phyloP scores from a whole-genome alignment of 2,113 vertebrate genomes.

The Dunckerocampus dactyliophorus region DNA sequence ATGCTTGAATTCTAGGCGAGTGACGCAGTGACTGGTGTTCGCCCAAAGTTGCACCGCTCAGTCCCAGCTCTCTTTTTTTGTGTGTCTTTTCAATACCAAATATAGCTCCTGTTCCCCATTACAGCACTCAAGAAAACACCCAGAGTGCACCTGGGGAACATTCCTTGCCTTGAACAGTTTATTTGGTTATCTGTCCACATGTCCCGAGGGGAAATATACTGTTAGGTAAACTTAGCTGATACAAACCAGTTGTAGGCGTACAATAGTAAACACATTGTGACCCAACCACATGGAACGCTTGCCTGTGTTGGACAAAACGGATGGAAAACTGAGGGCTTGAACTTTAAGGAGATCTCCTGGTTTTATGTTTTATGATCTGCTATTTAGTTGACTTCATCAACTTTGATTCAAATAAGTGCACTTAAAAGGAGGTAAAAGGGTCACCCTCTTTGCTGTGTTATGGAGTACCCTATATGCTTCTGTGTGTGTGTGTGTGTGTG shows the following conservation, averaged over 20 bases:
- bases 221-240: constrained; percentile 71
- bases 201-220: constrained; percentile 68
- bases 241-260: constrained; percentile 68
- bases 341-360: background rate
- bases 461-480: background rate
- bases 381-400: constrained; percentile 5
- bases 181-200: constrained; percentile 73
- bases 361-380: background rate
- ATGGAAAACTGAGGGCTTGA: background rate
- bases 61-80: too few relatives aligned
- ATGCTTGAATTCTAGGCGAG: constrained; percentile 68
- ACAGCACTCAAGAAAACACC: constrained; percentile 43
- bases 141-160: constrained; percentile 56
- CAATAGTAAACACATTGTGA: constrained; percentile 69
- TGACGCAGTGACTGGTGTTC: background rate
- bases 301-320: constrained; percentile 4
- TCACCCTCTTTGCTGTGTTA: constrained; percentile 19
- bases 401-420: background rate
- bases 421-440: constrained; percentile 21
- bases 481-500: constrained; percentile 4
- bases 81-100: constrained; percentile 22
- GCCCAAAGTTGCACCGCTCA: too few relatives aligned
- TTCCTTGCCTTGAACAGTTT: constrained; percentile 70
- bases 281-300: constrained; percentile 47
- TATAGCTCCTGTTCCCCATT: constrained; percentile 44